Percentiles rank a stretch among this genome's conserved stretches.
Conservation (phyloP, 1,140 invertebrate species). For the Diachasma alloeum region DNA sequence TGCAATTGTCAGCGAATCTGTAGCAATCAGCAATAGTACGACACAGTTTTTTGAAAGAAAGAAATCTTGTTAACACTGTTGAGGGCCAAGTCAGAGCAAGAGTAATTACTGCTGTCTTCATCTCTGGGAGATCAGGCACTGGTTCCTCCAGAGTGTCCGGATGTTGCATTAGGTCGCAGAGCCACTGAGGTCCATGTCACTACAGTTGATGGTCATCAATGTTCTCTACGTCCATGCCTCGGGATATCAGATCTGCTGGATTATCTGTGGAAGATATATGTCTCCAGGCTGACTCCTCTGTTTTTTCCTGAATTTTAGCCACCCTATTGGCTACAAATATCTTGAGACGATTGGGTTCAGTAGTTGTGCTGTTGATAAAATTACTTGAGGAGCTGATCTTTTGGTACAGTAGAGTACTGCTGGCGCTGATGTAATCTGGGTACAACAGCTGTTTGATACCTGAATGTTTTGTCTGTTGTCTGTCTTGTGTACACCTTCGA, state of each 20-base stretch:
- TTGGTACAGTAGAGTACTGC: too few species aligned
- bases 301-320: constrained; percentile 14
- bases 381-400: too few species aligned
- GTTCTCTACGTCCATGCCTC: background rate
- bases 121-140: background rate
- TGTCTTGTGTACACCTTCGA: background rate
- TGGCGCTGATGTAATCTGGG: too few species aligned
- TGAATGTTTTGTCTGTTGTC: too few species aligned
- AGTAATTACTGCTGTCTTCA: background rate
- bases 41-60: background rate
- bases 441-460: too few species aligned
- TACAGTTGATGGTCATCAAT: background rate
- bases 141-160: background rate
- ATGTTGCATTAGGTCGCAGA: background rate
- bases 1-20: constrained; percentile 1
- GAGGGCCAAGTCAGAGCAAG: background rate
- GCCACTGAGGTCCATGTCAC: constrained; percentile 5
- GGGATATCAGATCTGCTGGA: constrained; percentile 20
- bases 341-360: background rate
- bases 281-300: background rate
- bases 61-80: background rate
- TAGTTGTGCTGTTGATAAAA: too few species aligned
- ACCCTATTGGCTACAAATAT: constrained; percentile 19
- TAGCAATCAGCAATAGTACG: constrained; percentile 16
- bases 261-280: constrained; percentile 16